These are phyloP conservation scores for Neodontobutis hainanensis DNA, from an alignment of 2,113 vertebrate genomes.

Conservation along the genomic window DNA sequence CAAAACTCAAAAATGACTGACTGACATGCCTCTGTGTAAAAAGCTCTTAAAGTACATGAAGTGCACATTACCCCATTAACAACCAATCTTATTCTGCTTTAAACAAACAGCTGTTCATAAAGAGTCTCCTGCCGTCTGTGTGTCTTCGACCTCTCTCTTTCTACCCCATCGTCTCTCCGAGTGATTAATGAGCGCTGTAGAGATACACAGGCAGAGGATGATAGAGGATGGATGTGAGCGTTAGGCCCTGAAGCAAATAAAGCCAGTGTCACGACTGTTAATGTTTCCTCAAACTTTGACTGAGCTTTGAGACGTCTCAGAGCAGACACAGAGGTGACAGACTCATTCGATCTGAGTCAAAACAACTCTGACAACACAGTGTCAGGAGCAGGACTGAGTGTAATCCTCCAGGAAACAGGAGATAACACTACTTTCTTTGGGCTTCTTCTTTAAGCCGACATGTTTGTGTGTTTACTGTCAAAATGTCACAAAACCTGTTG, in stretches of 20 bases:
- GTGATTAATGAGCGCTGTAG: constrained; percentile 31
- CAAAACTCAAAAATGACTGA: not conserved
- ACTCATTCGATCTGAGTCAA: constrained; percentile 3
- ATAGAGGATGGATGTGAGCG: not conserved
- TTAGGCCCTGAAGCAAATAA: not conserved
- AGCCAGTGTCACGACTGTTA: constrained; percentile 6
- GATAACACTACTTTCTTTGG: not conserved
- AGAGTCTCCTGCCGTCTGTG: not conserved
- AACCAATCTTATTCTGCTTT: not conserved
- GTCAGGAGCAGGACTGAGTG: constrained; percentile 8
- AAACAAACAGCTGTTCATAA: not conserved
- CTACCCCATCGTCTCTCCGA: constrained; percentile 15
- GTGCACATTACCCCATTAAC: too few species aligned
- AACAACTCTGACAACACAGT: constrained; percentile 1
- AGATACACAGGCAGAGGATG: constrained; percentile 4
- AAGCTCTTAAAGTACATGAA: not conserved
- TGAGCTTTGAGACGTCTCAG: not conserved
- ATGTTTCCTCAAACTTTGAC: constrained; percentile 14
- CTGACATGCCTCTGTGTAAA: not conserved
- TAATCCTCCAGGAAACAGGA: constrained; percentile 3
- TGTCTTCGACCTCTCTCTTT: constrained; percentile 4
- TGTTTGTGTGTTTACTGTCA: constrained; percentile 1
- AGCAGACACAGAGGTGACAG: not conserved
- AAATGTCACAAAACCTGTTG: not conserved
- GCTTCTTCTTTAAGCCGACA: not conserved